A percentile compares a stretch with the other conserved stretches of the same genome.
phyloP scores from a whole-genome alignment of 2,888 invertebrate genomes.

The Coecobrya sp. region DNA sequence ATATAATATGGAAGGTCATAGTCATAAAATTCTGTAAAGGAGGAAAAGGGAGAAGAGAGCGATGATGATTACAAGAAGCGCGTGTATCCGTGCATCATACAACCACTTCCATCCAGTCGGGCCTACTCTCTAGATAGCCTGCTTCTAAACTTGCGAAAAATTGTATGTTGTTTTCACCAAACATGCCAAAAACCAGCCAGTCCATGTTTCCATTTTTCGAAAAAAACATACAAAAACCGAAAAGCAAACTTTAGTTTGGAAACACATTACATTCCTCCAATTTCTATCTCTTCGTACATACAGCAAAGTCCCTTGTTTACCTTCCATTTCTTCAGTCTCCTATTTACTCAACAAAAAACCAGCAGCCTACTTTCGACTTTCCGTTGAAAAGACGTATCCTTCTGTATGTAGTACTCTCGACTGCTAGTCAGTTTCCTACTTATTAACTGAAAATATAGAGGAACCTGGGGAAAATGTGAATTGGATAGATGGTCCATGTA shows the following conservation, averaged over 20 bases:
- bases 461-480: constrained; percentile 18
- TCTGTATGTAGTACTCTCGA: no score
- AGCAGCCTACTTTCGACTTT: background rate
- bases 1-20: constrained; percentile 12
- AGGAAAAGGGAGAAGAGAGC: constrained; percentile 18
- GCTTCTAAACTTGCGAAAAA: background rate
- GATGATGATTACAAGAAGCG: constrained; percentile 46
- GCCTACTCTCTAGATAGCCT: constrained; percentile 46
- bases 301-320: constrained; percentile 52
- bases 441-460: constrained; percentile 5
- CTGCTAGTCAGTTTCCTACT: background rate
- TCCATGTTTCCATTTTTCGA: no score
- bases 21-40: constrained; percentile 12
- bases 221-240: background rate
- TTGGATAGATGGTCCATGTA: background rate
- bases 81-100: constrained; percentile 65
- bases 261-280: background rate
- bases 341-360: background rate
- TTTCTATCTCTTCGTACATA: background rate
- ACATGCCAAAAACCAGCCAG: no score
- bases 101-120: background rate
- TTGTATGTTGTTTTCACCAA: background rate
- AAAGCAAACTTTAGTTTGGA: background rate
- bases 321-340: constrained; percentile 59
- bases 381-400: constrained; percentile 10